These are phyloP conservation scores for Axis porcinus DNA, from an alignment of 2,113 vertebrate species.

Conservation along the genomic window DNA sequence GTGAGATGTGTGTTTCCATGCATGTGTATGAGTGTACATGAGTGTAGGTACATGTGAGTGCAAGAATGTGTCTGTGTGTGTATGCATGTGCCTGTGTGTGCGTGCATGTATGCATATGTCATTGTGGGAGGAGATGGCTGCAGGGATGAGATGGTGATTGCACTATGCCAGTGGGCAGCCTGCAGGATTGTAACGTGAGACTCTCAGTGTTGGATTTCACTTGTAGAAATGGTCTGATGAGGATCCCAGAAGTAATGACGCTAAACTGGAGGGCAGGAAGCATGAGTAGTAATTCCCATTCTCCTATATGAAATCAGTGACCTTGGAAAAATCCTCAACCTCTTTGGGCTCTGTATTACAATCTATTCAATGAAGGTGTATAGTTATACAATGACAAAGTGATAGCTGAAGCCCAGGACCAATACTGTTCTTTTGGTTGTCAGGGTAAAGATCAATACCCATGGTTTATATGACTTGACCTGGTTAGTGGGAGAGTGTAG, in stretches of 20 bases:
- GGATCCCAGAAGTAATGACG: not conserved
- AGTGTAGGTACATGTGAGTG: not conserved
- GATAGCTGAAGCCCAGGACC: not conserved
- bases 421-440: not conserved
- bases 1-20: not conserved
- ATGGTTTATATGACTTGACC: not conserved
- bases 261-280: not conserved
- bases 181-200: not conserved
- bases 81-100: not conserved
- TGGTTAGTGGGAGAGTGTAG: rapidly evolving
- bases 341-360: not conserved
- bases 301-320: not conserved
- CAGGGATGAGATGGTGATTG: not conserved
- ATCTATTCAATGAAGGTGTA: not conserved
- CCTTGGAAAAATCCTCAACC: not conserved
- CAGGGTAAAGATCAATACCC: not conserved
- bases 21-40: no score
- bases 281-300: not conserved
- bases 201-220: not conserved
- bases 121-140: not conserved
- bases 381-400: not conserved
- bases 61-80: rapidly evolving
- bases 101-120: not conserved
- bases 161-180: rapidly evolving
- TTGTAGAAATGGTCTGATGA: not conserved